Evolutionary conservation across 1,140 invertebrate species (phyloP).

Genomic region (Tetramorium alpestre): DNA sequence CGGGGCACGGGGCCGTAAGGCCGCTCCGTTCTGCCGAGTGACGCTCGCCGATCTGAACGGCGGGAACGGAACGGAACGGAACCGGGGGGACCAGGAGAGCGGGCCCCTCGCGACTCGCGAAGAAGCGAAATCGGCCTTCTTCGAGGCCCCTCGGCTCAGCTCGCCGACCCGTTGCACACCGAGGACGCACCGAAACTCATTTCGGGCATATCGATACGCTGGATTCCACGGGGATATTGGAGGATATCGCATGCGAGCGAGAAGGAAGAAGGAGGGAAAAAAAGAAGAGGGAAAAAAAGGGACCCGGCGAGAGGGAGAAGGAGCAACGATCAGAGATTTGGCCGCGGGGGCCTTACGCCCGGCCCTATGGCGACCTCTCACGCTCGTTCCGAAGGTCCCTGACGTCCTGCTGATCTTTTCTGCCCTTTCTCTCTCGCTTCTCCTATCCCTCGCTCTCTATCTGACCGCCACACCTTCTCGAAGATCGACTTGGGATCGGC

Average conservation of each 20-base stretch:
- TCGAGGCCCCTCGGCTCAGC: constrained; percentile 8
- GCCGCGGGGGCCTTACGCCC: constrained; percentile 29
- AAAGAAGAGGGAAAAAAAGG: background rate
- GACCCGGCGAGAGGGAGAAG: background rate
- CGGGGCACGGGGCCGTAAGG: constrained; percentile 48
- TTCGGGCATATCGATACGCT: constrained; percentile 64
- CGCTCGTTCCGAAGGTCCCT: constrained; percentile 56
- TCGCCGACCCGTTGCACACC: constrained; percentile 46
- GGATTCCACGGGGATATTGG: constrained; percentile 52
- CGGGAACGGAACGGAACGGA: constrained; percentile 31
- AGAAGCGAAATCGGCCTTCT: constrained; percentile 16
- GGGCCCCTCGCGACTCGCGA: background rate
- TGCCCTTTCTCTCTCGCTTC: constrained; percentile 45
- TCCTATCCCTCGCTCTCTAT: constrained; percentile 56
- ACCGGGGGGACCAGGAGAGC: background rate
- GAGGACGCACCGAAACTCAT: constrained; percentile 60
- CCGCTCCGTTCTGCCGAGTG: constrained; percentile 45
- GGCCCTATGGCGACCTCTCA: constrained; percentile 52
- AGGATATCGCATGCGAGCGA: constrained; percentile 11
- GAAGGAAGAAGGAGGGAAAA: background rate
- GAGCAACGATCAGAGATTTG: background rate
- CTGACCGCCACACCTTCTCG: constrained; percentile 69
- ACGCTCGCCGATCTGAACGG: constrained; percentile 38
- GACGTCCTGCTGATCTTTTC: constrained; percentile 61
- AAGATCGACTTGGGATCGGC: constrained; percentile 60